Evolutionary conservation across 2,888 invertebrate species (phyloP).

Genomic region (Calliphora vomitoria): DNA sequence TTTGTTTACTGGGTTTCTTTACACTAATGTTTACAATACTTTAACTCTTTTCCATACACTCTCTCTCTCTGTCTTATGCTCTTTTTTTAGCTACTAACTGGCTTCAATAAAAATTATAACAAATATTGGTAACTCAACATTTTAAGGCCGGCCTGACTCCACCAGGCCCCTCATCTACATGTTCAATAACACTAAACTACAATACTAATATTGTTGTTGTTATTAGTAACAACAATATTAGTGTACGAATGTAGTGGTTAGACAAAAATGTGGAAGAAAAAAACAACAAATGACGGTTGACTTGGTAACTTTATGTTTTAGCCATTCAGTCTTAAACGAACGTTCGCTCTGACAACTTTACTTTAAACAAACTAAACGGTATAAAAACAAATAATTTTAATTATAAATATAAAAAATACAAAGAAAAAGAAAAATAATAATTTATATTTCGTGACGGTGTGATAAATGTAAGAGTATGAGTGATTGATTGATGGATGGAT

Average conservation of each 20-base stretch:
- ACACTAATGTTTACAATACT: not conserved
- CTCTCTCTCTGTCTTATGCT: constrained; percentile 11
- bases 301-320: constrained; percentile 75
- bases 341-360: constrained; percentile 79
- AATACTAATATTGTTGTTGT: constrained; percentile 40
- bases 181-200: constrained; percentile 4
- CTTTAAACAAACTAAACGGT: constrained; percentile 55
- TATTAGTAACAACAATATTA: constrained; percentile 56
- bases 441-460: constrained; percentile 13
- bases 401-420: constrained; percentile 36
- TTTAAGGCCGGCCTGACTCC: not conserved
- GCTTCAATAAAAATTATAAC: constrained; percentile 45
- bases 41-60: constrained; percentile 5
- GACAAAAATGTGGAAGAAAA: not conserved
- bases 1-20: constrained; percentile 28
- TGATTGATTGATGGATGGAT: not conserved
- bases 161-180: not conserved
- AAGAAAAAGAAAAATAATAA: not conserved
- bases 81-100: not conserved
- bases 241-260: constrained; percentile 19
- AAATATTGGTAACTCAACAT: constrained; percentile 67
- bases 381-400: not conserved
- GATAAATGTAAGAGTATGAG: not conserved
- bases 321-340: constrained; percentile 76
- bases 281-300: constrained; percentile 71